A percentile compares a stretch with the other conserved stretches of the same genome.
These are phyloP conservation scores for Perca flavescens DNA, from an alignment of 2,113 vertebrate species.

Conservation along the genomic window DNA sequence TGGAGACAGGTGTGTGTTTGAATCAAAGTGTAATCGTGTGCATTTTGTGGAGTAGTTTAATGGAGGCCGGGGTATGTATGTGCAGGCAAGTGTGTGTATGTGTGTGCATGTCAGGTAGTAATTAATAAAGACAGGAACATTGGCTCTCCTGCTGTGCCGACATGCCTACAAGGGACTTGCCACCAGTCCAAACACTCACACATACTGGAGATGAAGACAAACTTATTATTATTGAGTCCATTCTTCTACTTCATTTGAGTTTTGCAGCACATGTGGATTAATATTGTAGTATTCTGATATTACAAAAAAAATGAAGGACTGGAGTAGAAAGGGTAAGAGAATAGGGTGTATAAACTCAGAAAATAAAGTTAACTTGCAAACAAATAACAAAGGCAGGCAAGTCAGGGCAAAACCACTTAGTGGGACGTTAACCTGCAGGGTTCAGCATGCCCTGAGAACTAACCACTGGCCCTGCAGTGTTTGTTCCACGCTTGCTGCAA, in stretches of 20 bases:
- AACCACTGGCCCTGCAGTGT: conserved; percentile 42
- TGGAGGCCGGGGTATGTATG: conserved; percentile 12
- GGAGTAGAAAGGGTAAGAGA: conserved; percentile 13
- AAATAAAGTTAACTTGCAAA: conserved; percentile 49
- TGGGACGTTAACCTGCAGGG: conserved; percentile 8
- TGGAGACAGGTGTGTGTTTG: conserved; percentile 42
- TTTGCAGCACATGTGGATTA: conserved; percentile 59
- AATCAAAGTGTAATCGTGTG: conserved; percentile 35
- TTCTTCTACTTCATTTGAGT: conserved; percentile 56
- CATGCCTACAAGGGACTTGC: conserved; percentile 57
- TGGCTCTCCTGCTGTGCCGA: conserved; percentile 73
- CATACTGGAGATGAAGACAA: conserved; percentile 19
- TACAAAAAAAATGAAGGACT: conserved; percentile 12
- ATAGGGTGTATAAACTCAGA: neutral
- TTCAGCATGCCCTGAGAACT: conserved; percentile 4
- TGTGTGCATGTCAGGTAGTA: conserved; percentile 73
- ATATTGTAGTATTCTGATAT: conserved; percentile 70
- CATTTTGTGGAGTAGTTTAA: conserved; percentile 42
- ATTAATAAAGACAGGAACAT: conserved; percentile 84
- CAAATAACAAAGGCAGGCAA: conserved; percentile 12
- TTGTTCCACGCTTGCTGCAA: conserved; percentile 22
- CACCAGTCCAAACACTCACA: conserved; percentile 37
- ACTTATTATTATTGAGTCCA: conserved; percentile 70
- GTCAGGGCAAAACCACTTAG: conserved; percentile 11
- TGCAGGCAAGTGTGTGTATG: conserved; percentile 16